phyloP scores from a whole-genome alignment of 2,888 invertebrate genomes.

The Seladonia tumulorum region DNA sequence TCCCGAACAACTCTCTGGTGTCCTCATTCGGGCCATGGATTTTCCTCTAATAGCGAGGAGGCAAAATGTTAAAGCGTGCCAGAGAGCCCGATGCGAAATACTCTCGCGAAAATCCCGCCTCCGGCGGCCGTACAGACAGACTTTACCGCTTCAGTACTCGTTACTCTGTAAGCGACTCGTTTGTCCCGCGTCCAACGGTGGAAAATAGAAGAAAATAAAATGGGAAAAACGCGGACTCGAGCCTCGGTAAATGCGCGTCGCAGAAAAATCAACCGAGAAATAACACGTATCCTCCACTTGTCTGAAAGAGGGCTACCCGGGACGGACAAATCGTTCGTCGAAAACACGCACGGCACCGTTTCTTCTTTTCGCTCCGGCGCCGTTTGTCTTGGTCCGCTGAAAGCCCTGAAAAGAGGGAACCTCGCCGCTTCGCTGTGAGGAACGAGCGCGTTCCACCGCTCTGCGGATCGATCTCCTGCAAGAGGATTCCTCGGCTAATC shows the following conservation, averaged over 20 bases:
- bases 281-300: slow-evolving; percentile 36
- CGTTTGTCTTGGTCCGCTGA: slow-evolving; percentile 31
- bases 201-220: too few species aligned
- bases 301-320: slow-evolving; percentile 13
- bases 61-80: slow-evolving; percentile 15
- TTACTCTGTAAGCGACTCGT: slow-evolving; percentile 22
- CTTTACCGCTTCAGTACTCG: slow-evolving; percentile 8
- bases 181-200: not conserved
- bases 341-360: slow-evolving; percentile 18
- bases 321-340: slow-evolving; percentile 25
- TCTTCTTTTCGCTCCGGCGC: slow-evolving; percentile 15
- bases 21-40: slow-evolving; percentile 9
- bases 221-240: not conserved
- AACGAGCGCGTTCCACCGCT: not conserved
- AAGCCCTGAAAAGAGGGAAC: slow-evolving; percentile 9
- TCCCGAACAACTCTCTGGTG: not conserved
- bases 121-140: not conserved
- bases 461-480: not conserved
- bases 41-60: slow-evolving; percentile 23
- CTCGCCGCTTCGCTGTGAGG: not conserved
- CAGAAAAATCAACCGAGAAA: slow-evolving; percentile 45
- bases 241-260: not conserved
- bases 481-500: slow-evolving; percentile 2
- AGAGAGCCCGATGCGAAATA: not conserved
- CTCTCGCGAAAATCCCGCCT: not conserved